A percentile compares a stretch with the other conserved stretches of the same genome.
Conservation (phyloP, 2,797 vertebrate species). For the Acridotheres tristis region DNA sequence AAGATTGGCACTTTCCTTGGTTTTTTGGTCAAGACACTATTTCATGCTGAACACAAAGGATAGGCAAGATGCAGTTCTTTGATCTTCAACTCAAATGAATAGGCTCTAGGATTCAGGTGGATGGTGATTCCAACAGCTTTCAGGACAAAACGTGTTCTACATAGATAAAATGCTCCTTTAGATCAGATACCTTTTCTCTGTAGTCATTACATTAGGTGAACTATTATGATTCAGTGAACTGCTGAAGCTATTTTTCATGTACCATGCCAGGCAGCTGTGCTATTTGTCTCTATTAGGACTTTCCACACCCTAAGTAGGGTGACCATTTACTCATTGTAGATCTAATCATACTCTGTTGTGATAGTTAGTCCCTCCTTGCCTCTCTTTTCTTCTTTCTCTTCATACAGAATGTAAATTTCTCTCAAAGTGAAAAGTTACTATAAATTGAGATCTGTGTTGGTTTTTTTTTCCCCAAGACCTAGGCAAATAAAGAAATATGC, state of each 20-base stretch:
- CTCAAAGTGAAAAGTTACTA: no score
- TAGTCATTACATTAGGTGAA: constrained; percentile 3
- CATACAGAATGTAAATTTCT: not conserved
- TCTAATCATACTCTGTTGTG: not conserved
- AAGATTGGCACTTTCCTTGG: not conserved
- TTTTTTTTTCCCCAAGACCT: no score
- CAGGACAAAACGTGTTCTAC: not conserved
- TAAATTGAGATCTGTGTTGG: not conserved
- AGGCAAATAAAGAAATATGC: not conserved
- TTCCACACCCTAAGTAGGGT: not conserved
- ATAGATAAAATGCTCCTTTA: not conserved
- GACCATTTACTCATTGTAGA: not conserved
- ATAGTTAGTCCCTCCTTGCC: not conserved
- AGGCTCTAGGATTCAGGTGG: not conserved
- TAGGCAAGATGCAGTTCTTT: not conserved
- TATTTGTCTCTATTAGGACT: constrained; percentile 5
- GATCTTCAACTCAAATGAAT: not conserved
- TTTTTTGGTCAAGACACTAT: not conserved
- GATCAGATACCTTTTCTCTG: constrained; percentile 9
- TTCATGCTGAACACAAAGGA: not conserved
- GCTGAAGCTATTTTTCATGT: not conserved
- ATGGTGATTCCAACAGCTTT: not conserved
- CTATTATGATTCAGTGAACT: constrained; percentile 5
- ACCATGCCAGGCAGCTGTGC: not conserved
- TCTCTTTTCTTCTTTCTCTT: not conserved